A percentile compares a stretch with the other conserved stretches of the same genome.
phyloP scores from a whole-genome alignment of 2,113 vertebrate species.

The Zingel zingel region DNA sequence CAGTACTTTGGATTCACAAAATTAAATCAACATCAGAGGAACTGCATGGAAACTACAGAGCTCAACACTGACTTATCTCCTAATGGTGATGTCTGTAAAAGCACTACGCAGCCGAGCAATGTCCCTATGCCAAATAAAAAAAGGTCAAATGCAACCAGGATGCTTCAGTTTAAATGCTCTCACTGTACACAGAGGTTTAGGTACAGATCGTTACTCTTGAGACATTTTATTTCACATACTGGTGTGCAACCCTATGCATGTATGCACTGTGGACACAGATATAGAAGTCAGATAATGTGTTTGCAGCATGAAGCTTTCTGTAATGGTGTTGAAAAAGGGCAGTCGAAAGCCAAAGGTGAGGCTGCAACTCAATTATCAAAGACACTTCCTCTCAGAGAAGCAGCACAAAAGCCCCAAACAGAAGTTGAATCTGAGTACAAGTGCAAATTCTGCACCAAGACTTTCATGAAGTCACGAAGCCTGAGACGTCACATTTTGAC shows the following conservation, averaged over 20 bases:
- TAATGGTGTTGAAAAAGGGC: constrained; percentile 44
- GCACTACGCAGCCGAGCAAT: neutral
- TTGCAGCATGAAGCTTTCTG: constrained; percentile 80
- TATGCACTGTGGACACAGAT: constrained; percentile 76
- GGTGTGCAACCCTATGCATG: constrained; percentile 71
- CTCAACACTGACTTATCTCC: neutral
- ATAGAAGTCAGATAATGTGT: constrained; percentile 45
- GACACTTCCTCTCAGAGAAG: constrained; percentile 14
- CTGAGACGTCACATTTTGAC: constrained; percentile 84
- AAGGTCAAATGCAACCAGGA: constrained; percentile 32
- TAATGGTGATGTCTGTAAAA: neutral
- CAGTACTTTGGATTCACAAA: constrained; percentile 75
- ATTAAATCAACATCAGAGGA: constrained; percentile 62
- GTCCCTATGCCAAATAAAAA: neutral
- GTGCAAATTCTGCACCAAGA: constrained; percentile 85
- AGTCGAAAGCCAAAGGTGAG: constrained; percentile 14
- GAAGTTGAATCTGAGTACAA: constrained; percentile 66
- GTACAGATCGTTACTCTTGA: constrained; percentile 71
- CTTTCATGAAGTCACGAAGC: constrained; percentile 77
- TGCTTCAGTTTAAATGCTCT: constrained; percentile 69
- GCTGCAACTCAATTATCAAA: constrained; percentile 11
- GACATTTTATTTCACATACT: constrained; percentile 77
- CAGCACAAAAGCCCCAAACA: neutral
- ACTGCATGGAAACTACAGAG: constrained; percentile 19
- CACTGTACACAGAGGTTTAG: constrained; percentile 77